phyloP scores from a whole-genome alignment of 1,140 invertebrate species.

The Atta cephalotes region DNA sequence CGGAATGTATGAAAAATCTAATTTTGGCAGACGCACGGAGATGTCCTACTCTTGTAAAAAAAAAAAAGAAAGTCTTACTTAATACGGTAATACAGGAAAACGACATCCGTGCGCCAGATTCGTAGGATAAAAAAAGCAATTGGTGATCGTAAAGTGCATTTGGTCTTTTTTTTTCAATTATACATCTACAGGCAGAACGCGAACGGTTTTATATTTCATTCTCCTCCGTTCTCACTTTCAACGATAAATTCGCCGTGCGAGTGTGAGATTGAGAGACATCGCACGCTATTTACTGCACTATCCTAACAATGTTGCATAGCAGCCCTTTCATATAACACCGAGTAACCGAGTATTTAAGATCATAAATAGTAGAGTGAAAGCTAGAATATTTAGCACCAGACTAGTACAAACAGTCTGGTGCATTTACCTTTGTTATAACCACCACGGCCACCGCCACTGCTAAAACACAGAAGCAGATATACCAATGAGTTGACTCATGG shows the following conservation, averaged over 20 bases:
- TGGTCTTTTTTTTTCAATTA: constrained; percentile 8
- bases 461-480: constrained; percentile 92
- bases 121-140: constrained; percentile 75
- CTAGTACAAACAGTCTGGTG: constrained; percentile 89
- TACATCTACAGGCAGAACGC: constrained; percentile 33
- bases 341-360: constrained; percentile 85
- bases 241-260: not conserved
- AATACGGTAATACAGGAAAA: not conserved
- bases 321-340: constrained; percentile 85
- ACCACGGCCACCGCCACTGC: constrained; percentile 94
- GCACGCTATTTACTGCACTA: constrained; percentile 20
- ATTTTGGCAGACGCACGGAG: constrained; percentile 1
- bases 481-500: constrained; percentile 87
- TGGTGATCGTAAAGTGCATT: constrained; percentile 72
- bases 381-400: constrained; percentile 89
- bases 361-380: constrained; percentile 89
- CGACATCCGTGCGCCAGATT: constrained; percentile 3
- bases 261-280: constrained; percentile 52
- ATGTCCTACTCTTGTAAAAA: not conserved
- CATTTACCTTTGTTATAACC: constrained; percentile 95
- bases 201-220: not conserved
- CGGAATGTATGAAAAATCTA: not conserved
- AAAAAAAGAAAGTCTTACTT: constrained; percentile 5
- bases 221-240: constrained; percentile 2
- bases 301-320: constrained; percentile 76